These are phyloP conservation scores for Neria commutata DNA, from an alignment of 2,888 invertebrate species.

Conservation along the genomic window DNA sequence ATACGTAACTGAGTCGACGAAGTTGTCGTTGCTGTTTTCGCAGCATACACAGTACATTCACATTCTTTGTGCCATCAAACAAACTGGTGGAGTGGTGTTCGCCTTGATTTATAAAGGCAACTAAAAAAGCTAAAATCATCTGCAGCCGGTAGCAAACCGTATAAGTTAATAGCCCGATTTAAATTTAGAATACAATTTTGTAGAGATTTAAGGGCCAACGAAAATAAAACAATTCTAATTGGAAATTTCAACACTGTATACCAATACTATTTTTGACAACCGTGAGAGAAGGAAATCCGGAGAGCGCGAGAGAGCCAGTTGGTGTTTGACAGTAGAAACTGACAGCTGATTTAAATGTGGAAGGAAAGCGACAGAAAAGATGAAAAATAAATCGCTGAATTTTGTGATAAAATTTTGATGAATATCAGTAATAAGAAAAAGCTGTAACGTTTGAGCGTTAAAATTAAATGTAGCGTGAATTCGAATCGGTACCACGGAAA, in stretches of 20 bases:
- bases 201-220: too few species aligned
- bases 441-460: conserved; percentile 9
- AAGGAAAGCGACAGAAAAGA: not conserved
- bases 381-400: not conserved
- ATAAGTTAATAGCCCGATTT: too few species aligned
- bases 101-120: not conserved
- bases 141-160: too few species aligned
- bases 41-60: too few species aligned
- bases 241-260: conserved; percentile 33
- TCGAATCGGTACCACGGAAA: conserved; percentile 7
- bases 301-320: conserved; percentile 14
- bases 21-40: too few species aligned
- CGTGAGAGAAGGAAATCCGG: conserved; percentile 12
- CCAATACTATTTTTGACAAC: not conserved
- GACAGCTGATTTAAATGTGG: conserved; percentile 17
- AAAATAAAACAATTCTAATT: not conserved
- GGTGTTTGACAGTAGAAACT: conserved; percentile 7
- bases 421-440: not conserved
- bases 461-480: not conserved
- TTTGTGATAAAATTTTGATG: not conserved
- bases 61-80: conserved; percentile 4
- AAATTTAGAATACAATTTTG: conserved; percentile 28
- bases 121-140: too few species aligned
- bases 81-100: not conserved
- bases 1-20: not conserved